Percentiles rank a stretch among this genome's conserved stretches.
Evolutionary conservation across 1,140 invertebrate genomes (phyloP).

Genomic region (Zaprionus camerounensis): DNA sequence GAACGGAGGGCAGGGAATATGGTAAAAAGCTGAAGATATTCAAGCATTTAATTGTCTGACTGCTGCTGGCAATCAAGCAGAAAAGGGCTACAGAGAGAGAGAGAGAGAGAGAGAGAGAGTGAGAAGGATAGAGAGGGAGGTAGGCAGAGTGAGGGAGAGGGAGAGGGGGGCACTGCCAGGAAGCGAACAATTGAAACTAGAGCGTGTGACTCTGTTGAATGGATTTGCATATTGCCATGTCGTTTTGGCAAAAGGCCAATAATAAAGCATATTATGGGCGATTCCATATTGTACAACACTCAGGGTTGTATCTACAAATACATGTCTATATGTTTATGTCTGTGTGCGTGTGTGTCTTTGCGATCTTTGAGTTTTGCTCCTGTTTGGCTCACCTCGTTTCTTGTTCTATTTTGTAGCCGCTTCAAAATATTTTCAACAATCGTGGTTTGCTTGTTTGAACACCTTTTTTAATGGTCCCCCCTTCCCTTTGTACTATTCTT

Average conservation of each 20-base stretch:
- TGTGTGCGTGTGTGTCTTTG: conserved; percentile 26
- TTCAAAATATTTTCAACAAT: conserved; percentile 83
- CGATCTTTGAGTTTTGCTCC: conserved; percentile 39
- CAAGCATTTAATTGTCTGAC: conserved; percentile 80
- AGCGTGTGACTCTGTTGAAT: conserved; percentile 80
- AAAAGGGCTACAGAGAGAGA: conserved; percentile 53
- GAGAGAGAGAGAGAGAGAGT: background rate
- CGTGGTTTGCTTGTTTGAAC: conserved; percentile 83
- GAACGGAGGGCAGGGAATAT: conserved; percentile 1
- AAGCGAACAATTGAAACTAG: conserved; percentile 80
- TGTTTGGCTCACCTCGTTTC: conserved; percentile 52
- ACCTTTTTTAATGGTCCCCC: conserved; percentile 56
- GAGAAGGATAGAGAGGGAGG: background rate
- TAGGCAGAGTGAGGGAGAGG: background rate
- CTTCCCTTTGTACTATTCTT: background rate
- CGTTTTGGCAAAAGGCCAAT: conserved; percentile 71
- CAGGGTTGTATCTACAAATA: conserved; percentile 2
- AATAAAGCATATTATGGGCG: conserved; percentile 82
- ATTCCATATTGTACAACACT: conserved; percentile 57
- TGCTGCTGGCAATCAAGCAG: conserved; percentile 74
- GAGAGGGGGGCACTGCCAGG: conserved; percentile 34
- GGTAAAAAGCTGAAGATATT: conserved; percentile 53
- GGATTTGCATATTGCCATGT: conserved; percentile 75
- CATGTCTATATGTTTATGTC: conserved; percentile 1
- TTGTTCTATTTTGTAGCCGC: conserved; percentile 74